Evolutionary conservation across 2,797 vertebrate species (phyloP).

Genomic region (Sandelia bainsii): DNA sequence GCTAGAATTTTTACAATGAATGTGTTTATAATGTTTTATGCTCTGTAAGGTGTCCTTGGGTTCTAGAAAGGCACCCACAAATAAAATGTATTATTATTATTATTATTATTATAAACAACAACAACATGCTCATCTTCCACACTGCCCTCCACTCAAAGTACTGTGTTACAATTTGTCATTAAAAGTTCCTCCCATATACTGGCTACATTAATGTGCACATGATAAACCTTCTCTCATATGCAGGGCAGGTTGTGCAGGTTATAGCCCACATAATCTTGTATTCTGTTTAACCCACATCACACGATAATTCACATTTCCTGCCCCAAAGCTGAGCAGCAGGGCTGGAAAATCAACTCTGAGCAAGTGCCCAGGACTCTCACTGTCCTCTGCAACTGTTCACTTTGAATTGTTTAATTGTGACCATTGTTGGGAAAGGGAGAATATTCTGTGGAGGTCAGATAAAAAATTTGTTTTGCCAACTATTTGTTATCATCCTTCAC

Average conservation of each 20-base stretch:
- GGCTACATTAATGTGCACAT: background rate
- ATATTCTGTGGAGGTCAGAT: background rate
- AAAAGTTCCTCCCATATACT: slow-evolving; percentile 2
- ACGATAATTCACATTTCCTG: slow-evolving; percentile 25
- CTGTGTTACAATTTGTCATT: slow-evolving; percentile 8
- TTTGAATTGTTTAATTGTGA: background rate
- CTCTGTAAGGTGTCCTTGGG: too few species aligned
- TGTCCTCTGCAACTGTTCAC: background rate
- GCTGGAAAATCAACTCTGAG: slow-evolving; percentile 24
- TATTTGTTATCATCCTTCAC: background rate
- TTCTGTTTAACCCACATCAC: slow-evolving; percentile 27
- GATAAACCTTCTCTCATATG: slow-evolving; percentile 5
- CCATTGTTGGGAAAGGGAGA: background rate
- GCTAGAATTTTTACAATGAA: too few species aligned
- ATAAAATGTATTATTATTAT: too few species aligned
- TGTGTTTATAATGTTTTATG: too few species aligned
- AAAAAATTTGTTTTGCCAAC: background rate
- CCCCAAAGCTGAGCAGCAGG: slow-evolving; percentile 20
- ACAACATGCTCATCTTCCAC: slow-evolving; percentile 50
- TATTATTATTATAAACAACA: too few species aligned
- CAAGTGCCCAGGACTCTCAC: fast-evolving
- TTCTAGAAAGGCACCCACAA: too few species aligned
- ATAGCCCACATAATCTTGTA: background rate
- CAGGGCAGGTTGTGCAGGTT: slow-evolving; percentile 13
- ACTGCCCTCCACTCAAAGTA: slow-evolving; percentile 43